These are phyloP conservation scores for Pseudopodoces humilis DNA, from an alignment of 2,113 vertebrate species.

Conservation along the genomic window DNA sequence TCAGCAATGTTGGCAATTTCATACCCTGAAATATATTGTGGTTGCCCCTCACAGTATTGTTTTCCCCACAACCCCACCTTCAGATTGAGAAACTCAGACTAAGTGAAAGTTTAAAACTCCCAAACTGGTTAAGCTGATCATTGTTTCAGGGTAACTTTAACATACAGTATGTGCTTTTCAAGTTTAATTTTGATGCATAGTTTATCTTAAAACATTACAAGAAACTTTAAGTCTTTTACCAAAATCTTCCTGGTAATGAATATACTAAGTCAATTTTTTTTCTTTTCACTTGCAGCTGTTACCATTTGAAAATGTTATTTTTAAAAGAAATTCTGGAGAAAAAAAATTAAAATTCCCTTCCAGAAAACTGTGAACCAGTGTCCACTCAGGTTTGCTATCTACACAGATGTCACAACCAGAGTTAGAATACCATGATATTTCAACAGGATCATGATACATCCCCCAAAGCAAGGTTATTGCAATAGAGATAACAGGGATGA, in stretches of 20 bases:
- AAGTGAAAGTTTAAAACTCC: neutral
- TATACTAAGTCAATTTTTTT: neutral
- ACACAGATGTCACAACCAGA: neutral
- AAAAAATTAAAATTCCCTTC: neutral
- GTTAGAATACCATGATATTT: fast-evolving
- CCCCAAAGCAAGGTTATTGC: neutral
- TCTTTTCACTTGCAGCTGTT: neutral
- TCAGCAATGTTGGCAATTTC: neutral
- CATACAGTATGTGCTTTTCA: neutral
- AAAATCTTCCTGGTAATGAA: neutral
- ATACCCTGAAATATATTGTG: neutral
- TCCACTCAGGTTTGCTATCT: neutral
- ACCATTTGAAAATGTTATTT: neutral
- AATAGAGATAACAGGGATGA: neutral
- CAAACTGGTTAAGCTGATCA: neutral
- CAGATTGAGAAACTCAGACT: neutral
- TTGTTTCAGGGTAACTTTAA: neutral
- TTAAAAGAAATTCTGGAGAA: neutral
- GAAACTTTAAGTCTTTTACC: neutral
- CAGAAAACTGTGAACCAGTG: neutral
- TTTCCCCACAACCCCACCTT: neutral
- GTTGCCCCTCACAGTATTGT: neutral
- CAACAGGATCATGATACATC: fast-evolving
- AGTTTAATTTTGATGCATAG: neutral
- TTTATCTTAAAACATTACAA: neutral